phyloP scores from a whole-genome alignment of 53 echinoderm and acorn worm genomes.

The Actinopyga echinites region DNA sequence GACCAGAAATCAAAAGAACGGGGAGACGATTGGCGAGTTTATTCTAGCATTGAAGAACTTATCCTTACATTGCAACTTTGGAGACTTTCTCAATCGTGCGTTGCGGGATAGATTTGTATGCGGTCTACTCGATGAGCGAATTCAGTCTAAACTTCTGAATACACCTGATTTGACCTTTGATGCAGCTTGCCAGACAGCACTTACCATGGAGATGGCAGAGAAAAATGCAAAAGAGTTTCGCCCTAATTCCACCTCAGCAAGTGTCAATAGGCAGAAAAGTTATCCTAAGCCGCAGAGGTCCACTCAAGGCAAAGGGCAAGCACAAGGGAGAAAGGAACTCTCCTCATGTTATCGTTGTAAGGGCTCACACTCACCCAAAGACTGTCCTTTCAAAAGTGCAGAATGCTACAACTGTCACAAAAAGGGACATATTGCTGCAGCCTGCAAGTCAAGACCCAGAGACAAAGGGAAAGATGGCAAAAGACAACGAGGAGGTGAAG shows the following conservation, averaged over 20 bases:
- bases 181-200: constrained; percentile 38
- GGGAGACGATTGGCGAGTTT: constrained; percentile 39
- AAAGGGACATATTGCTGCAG: too few species aligned
- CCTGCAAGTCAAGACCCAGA: too few species aligned
- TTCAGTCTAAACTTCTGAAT: constrained; percentile 49
- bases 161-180: constrained; percentile 43
- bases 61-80: constrained; percentile 49
- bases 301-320: neutral
- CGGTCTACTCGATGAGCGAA: constrained; percentile 51
- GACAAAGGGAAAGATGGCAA: too few species aligned
- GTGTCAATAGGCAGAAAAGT: constrained; percentile 42
- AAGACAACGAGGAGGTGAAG: neutral
- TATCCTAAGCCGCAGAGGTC: neutral
- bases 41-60: constrained; percentile 40
- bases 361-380: constrained; percentile 30
- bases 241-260: neutral
- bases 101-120: constrained; percentile 53
- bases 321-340: neutral
- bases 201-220: constrained; percentile 46
- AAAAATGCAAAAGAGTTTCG: constrained; percentile 44
- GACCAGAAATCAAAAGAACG: constrained; percentile 38
- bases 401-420: constrained; percentile 48
- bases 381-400: too few species aligned
- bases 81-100: constrained; percentile 44
- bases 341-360: constrained; percentile 39